phyloP scores from a whole-genome alignment of 2,113 vertebrate genomes.

The Oreochromis tanganicae region DNA sequence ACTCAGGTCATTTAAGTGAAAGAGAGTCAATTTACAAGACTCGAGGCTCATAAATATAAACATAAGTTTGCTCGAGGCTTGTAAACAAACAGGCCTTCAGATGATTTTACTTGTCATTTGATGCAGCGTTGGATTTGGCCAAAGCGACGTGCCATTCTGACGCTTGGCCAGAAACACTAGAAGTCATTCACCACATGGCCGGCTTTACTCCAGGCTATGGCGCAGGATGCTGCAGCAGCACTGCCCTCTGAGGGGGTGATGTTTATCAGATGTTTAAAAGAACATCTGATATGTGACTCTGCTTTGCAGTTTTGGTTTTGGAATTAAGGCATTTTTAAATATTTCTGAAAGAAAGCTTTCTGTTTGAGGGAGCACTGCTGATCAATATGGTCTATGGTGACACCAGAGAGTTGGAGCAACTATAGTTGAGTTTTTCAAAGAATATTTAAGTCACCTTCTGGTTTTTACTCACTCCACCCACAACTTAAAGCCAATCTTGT shows the following conservation, averaged over 20 bases:
- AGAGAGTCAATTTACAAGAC: neutral
- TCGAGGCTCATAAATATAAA: neutral
- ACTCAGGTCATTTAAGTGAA: neutral
- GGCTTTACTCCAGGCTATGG: neutral
- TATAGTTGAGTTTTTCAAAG: neutral
- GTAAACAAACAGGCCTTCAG: constrained; percentile 18
- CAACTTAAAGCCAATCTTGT: neutral
- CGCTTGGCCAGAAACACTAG: neutral
- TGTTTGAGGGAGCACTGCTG: neutral
- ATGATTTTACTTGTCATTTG: constrained; percentile 5
- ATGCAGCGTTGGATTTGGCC: neutral
- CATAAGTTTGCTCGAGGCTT: neutral
- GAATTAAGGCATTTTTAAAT: neutral
- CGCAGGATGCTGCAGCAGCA: neutral
- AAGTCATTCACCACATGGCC: neutral
- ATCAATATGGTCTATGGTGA: neutral
- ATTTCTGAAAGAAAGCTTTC: neutral
- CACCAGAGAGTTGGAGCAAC: neutral
- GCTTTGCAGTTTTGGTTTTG: neutral
- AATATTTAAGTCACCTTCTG: neutral
- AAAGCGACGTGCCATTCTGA: neutral
- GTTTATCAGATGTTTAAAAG: neutral
- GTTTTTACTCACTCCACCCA: neutral
- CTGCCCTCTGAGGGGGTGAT: neutral
- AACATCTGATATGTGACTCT: neutral